A percentile compares a stretch with the other conserved stretches of the same genome.
Evolutionary conservation across 2,113 vertebrate species (phyloP).

Genomic region (Macaca nemestrina): DNA sequence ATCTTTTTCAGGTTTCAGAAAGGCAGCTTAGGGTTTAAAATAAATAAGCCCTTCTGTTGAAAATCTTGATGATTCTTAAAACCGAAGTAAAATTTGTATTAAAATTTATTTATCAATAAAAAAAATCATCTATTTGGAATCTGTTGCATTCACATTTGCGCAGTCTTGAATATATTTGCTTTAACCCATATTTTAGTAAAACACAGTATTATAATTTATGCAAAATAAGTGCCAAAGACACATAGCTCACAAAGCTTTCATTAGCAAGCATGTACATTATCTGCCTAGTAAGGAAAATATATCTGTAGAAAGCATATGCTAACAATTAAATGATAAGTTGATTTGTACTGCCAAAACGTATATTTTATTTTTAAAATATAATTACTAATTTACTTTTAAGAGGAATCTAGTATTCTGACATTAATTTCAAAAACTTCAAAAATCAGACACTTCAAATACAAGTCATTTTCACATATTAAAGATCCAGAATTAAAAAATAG

Average conservation of each 20-base stretch:
- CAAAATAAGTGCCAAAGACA: background rate
- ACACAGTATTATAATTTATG: background rate
- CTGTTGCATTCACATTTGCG: background rate
- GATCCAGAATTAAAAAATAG: background rate
- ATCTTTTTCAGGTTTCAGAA: constrained; percentile 86
- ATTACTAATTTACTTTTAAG: constrained; percentile 18
- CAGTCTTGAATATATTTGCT: background rate
- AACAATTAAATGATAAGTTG: background rate
- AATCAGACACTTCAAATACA: background rate
- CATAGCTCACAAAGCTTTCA: background rate
- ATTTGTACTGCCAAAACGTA: background rate
- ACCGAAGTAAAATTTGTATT: constrained; percentile 59
- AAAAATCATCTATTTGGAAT: constrained; percentile 34
- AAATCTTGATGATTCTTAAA: constrained; percentile 74
- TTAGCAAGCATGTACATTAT: background rate
- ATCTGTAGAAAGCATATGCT: background rate
- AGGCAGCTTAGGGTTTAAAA: constrained; percentile 80
- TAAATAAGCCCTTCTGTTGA: constrained; percentile 77
- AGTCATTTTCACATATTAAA: constrained; percentile 28
- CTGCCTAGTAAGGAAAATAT: background rate
- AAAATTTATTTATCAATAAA: constrained; percentile 51
- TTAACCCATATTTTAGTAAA: constrained; percentile 41
- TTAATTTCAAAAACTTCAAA: constrained; percentile 30
- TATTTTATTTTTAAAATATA: background rate
- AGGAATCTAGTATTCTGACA: background rate